Base-by-base conservation (phyloP, 2,797 vertebrate species). In the Neosilurus hyrtlii region DNA sequence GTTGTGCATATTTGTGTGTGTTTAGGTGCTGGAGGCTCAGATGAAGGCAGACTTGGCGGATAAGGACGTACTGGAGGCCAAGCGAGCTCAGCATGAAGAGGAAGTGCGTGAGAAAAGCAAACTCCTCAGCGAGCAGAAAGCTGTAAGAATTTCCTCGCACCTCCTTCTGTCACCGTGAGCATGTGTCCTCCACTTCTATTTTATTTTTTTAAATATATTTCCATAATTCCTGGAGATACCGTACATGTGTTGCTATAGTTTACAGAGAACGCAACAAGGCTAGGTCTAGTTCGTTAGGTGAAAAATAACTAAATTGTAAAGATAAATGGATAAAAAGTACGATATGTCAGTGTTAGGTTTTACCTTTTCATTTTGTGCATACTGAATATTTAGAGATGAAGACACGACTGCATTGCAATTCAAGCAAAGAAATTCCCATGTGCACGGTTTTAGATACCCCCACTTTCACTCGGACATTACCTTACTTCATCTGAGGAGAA, bases 111-210 rank as follows among this genome's bases (percentile, higher is more conserved):
- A 99, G 89, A 99, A 99, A 87, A 96, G 96, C 93, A 98, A 97
- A 91, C 94, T 99, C 75, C 94, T 99, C 89, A 95, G 96, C 37
- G 98, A 99, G 88, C 98, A 99, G 93, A 99, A 98, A 93, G 97
- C 97, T 83, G 98, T 99, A 93, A 90, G 96, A 74, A 76, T 72
- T 65, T 85, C 76, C 54, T 82, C 81, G 57, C 61, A 54, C 56
- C 72, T 76, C 83, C 52, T 57, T n/a, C 37, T 77, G 37, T 7
- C 61, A 62, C 49, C 37, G 1, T 12, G 35, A 49, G 54, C 59
- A 15, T 62, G 16, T 62, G 54, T 26, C 79, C 56, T 30, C 3
- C 5, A 12, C 24, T 10, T 22, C 43, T 67, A 15, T 20, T 79
- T 35, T n/a, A 3, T 30, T 65, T 65, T 18, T 18, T 35, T 18